phyloP scores from a whole-genome alignment of 23 tunicate genomes.

The Ciona savignyi region DNA sequence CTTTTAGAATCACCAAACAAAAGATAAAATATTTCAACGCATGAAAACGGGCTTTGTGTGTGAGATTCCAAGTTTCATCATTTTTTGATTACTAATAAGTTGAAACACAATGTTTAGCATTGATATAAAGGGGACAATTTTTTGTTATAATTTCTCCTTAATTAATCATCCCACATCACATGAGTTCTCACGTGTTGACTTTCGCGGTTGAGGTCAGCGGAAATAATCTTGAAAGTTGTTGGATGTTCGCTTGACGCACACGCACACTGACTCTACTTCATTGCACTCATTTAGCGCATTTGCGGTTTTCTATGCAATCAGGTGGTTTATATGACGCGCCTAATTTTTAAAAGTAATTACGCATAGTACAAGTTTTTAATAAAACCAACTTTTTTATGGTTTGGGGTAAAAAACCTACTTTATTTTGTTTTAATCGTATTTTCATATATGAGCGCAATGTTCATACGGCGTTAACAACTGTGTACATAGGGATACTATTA shows the following conservation, averaged over 20 bases:
- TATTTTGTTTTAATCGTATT: too few relatives aligned
- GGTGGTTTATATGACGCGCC: background rate
- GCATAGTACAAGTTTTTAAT: too few relatives aligned
- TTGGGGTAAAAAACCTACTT: too few relatives aligned
- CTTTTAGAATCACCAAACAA: too few relatives aligned
- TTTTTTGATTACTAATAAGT: background rate
- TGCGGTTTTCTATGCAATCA: background rate
- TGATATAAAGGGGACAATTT: too few relatives aligned
- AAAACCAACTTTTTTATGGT: too few relatives aligned
- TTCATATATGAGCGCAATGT: background rate
- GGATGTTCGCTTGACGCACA: background rate
- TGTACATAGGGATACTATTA: background rate
- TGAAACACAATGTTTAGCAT: too few relatives aligned
- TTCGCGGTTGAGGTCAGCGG: background rate
- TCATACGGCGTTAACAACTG: background rate
- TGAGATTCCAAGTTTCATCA: too few relatives aligned
- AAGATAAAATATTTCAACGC: too few relatives aligned
- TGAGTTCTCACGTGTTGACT: background rate
- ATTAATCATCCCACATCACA: background rate
- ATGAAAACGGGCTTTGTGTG: too few relatives aligned
- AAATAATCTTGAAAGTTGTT: background rate
- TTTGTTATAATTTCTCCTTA: too few relatives aligned
- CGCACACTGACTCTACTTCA: background rate
- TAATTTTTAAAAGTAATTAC: too few relatives aligned
- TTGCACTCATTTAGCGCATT: background rate